A percentile compares a stretch with the other conserved stretches of the same genome.
phyloP scores from a whole-genome alignment of 2,113 vertebrate genomes.

The Dissostichus mawsoni region DNA sequence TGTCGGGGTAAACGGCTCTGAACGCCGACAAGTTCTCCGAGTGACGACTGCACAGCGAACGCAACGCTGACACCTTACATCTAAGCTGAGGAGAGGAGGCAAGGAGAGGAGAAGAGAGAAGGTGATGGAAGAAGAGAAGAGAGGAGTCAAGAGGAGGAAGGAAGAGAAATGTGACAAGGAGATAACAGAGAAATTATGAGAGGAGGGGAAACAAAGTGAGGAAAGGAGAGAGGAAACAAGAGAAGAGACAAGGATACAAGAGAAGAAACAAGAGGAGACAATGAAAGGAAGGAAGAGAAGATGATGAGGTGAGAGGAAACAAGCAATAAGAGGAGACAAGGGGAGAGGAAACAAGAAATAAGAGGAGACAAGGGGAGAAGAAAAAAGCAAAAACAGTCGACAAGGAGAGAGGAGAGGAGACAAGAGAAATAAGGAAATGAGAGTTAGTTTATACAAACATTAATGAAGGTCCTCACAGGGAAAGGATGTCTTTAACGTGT shows the following conservation, averaged over 20 bases:
- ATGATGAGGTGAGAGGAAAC: too few relatives aligned
- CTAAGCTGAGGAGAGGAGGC: slow-evolving; percentile 85
- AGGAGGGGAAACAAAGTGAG: neutral
- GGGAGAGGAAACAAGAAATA: too few relatives aligned
- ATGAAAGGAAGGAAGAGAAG: neutral
- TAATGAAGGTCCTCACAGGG: too few relatives aligned
- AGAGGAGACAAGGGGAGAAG: neutral
- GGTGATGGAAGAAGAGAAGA: too few relatives aligned
- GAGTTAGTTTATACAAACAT: too few relatives aligned
- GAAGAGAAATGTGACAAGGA: neutral
- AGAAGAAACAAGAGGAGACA: too few relatives aligned
- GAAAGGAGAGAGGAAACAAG: neutral
- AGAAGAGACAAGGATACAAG: neutral
- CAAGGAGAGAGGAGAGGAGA: neutral
- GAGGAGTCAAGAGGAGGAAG: neutral
- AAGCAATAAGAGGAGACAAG: neutral
- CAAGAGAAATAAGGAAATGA: too few relatives aligned
- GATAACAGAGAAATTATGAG: too few relatives aligned
- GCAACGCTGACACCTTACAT: slow-evolving; percentile 92
- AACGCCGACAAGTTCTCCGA: slow-evolving; percentile 94
- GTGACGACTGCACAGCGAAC: slow-evolving; percentile 92
- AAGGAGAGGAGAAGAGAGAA: neutral
- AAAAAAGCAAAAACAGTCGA: neutral
- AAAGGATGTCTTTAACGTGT: too few relatives aligned
- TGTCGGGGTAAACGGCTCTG: slow-evolving; percentile 93